Conservation (phyloP, 2,797 vertebrate genomes). For the Oryzias sinensis region DNA sequence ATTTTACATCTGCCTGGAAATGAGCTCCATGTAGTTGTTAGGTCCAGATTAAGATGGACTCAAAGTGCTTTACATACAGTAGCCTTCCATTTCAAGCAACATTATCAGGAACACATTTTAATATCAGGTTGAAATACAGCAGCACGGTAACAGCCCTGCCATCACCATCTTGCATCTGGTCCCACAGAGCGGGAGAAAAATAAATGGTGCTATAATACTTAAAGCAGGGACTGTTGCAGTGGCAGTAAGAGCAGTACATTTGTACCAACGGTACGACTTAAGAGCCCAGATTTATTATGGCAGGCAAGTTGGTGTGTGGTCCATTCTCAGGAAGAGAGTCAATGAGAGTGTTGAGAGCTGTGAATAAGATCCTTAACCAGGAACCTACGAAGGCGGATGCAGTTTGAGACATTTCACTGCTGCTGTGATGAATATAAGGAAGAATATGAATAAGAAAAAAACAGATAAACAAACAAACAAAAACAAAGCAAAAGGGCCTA, state of each 20-base stretch:
- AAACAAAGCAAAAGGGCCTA: too few relatives aligned
- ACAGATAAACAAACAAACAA: too few relatives aligned
- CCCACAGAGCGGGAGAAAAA: conserved; percentile 4
- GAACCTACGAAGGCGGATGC: too few relatives aligned
- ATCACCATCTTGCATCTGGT: conserved; percentile 21
- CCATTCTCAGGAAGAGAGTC: conserved; percentile 31
- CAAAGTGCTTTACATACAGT: conserved; percentile 40
- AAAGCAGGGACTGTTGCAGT: conserved; percentile 9
- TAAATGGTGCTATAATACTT: conserved; percentile 17
- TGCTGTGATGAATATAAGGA: too few relatives aligned
- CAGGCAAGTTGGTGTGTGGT: not conserved
- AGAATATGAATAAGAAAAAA: too few relatives aligned
- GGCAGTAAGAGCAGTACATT: conserved; percentile 1
- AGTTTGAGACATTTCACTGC: too few relatives aligned
- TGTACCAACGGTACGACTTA: too few relatives aligned
- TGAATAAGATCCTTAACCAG: too few relatives aligned
- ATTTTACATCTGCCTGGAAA: conserved; percentile 41
- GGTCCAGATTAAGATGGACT: conserved; percentile 46
- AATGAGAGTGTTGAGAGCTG: not conserved
- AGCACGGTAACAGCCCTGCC: conserved; percentile 16
- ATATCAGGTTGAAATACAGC: conserved; percentile 43
- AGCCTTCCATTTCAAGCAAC: conserved; percentile 22
- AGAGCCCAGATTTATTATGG: too few relatives aligned
- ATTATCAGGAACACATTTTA: conserved; percentile 48
- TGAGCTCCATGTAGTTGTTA: conserved; percentile 30